Evolutionary conservation across 2,888 invertebrate genomes (phyloP).

Genomic region (Eutolmus rufibarbis): DNA sequence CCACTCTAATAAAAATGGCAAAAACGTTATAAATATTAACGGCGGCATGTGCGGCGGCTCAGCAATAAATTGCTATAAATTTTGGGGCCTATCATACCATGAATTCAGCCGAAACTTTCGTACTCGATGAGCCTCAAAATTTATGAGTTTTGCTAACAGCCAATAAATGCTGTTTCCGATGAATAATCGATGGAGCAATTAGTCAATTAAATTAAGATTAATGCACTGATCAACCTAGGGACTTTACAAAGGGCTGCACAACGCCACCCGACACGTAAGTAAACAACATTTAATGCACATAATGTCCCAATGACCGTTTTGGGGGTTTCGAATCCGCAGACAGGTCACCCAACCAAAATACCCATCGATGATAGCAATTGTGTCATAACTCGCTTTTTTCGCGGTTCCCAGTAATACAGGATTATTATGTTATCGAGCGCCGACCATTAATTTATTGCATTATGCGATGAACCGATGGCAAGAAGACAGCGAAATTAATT

Average conservation of each 20-base stretch:
- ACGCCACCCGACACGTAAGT: background rate
- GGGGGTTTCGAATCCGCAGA: background rate
- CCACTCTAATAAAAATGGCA: slow-evolving; percentile 9
- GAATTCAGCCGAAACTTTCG: background rate
- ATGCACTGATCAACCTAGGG: slow-evolving; percentile 10
- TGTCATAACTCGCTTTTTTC: background rate
- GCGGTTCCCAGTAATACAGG: background rate
- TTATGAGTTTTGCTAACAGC: slow-evolving; percentile 13
- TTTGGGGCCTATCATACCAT: slow-evolving; percentile 1
- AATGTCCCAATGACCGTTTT: background rate
- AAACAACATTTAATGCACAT: background rate
- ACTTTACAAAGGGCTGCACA: background rate
- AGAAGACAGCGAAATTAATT: background rate
- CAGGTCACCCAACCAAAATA: background rate
- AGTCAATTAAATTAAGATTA: slow-evolving; percentile 38
- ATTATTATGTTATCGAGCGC: background rate
- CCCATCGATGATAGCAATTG: background rate
- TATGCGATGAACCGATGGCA: background rate
- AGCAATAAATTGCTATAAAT: slow-evolving; percentile 28
- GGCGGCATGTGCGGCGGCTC: background rate
- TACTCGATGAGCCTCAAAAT: slow-evolving; percentile 25
- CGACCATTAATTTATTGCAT: background rate
- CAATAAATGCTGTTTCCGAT: slow-evolving; percentile 33
- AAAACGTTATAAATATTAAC: slow-evolving; percentile 37
- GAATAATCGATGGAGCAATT: slow-evolving; percentile 37